A percentile compares a stretch with the other conserved stretches of the same genome.
These are phyloP conservation scores for Athetis lepigone DNA, from an alignment of 2,888 invertebrate genomes.

Conservation along the genomic window DNA sequence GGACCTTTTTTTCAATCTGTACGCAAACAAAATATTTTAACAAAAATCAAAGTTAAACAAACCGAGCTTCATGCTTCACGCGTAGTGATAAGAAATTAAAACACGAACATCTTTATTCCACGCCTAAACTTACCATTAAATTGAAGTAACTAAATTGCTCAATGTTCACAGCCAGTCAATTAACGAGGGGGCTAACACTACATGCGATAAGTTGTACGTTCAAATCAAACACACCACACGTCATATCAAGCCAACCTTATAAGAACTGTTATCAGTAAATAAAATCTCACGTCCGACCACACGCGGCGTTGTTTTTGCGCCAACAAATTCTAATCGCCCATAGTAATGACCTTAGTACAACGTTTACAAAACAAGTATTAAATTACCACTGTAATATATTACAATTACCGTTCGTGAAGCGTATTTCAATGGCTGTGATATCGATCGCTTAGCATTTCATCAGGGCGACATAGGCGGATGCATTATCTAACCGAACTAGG, in stretches of 20 bases:
- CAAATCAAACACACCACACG: slow-evolving; percentile 68
- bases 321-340: slow-evolving; percentile 72
- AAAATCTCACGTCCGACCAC: slow-evolving; percentile 74
- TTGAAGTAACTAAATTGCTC: slow-evolving; percentile 53
- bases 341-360: slow-evolving; percentile 70
- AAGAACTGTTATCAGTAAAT: slow-evolving; percentile 69
- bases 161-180: slow-evolving; percentile 56
- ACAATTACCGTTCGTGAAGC: slow-evolving; percentile 78
- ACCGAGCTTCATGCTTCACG: slow-evolving; percentile 2
- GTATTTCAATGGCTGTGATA: slow-evolving; percentile 86
- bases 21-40: background rate
- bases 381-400: slow-evolving; percentile 73
- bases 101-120: slow-evolving; percentile 30
- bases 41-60: background rate
- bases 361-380: slow-evolving; percentile 69
- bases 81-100: slow-evolving; percentile 25
- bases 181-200: slow-evolving; percentile 60
- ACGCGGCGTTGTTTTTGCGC: slow-evolving; percentile 78
- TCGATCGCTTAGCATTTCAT: slow-evolving; percentile 86
- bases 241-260: slow-evolving; percentile 69
- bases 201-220: slow-evolving; percentile 67
- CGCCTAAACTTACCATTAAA: slow-evolving; percentile 26
- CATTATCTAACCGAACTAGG: slow-evolving; percentile 84
- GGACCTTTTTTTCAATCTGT: background rate
- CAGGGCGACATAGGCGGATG: slow-evolving; percentile 78